Base-by-base conservation (phyloP, 2,113 vertebrate species). In the Gambusia holbrooki region DNA sequence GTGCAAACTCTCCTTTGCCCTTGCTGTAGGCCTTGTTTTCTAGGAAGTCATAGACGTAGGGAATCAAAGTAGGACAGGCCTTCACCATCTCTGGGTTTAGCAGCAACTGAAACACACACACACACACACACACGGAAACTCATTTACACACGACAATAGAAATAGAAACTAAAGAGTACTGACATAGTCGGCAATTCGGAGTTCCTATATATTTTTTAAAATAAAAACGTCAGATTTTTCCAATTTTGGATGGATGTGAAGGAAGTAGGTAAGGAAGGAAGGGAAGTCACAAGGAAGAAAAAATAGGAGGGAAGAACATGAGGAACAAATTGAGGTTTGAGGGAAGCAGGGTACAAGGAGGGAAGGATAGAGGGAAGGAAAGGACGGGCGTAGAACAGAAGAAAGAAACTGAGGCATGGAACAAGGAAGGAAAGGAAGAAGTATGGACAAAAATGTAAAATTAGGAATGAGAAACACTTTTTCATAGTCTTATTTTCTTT, bases 1-100 rank as follows among this genome's bases (percentile, higher is more conserved):
- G 95, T 88, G 98, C 98, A 93, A 99, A 99, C 76, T 99, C 98
- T 10, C 98, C 97, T 77, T 99, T 99, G 66, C 98, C 98, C 92
- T 99, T 99, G 93, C 93, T 99, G 86, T 99, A 99, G 58, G 97
- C 96, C 90, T 99, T 99, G 90, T 99, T 99, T 87, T 99, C 98
- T 65, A 99, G 93, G 90, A 99, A 99, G 89, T 98, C 97, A 84
- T 95, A 96, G 4, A 99, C 94, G 45, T 93, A 96, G 37, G 96
- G 95, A 45, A 96, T 94, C 87, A 99, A 92, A 71, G 94, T 92
- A 27, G 97, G 98, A 76, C 95, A 97, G 51, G 96, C 96, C 88
- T 96, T 98, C 93, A 99, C 96, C 94, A 97, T 96, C 92, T 99
- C 98, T 86, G 98, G 96, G 91, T 96, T 97, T 88, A 99, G 87